phyloP scores from a whole-genome alignment of 2,888 invertebrate genomes.

The Taenaris catops region DNA sequence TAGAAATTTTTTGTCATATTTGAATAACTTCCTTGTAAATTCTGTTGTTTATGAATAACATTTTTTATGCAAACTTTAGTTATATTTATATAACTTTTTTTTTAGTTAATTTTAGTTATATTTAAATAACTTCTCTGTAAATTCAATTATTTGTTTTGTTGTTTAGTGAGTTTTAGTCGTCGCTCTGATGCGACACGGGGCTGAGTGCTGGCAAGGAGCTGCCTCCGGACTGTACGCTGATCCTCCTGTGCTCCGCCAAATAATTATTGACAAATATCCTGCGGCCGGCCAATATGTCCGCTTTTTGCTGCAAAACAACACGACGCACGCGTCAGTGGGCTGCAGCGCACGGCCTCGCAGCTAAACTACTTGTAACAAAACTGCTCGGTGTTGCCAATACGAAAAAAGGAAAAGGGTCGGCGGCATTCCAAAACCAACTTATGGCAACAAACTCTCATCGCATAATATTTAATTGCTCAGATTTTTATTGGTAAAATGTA shows the following conservation, averaged over 20 bases:
- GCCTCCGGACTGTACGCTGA: slow-evolving; percentile 78
- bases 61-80: neutral
- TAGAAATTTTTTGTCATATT: slow-evolving; percentile 6
- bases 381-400: slow-evolving; percentile 51
- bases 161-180: slow-evolving; percentile 51
- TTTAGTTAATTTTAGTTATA: too few species aligned
- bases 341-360: slow-evolving; percentile 30
- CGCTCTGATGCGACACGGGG: slow-evolving; percentile 76
- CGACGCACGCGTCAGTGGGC: slow-evolving; percentile 59
- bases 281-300: slow-evolving; percentile 79
- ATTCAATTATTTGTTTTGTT: slow-evolving; percentile 20
- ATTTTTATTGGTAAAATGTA: too few species aligned
- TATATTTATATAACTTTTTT: too few species aligned
- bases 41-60: neutral
- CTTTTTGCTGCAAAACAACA: slow-evolving; percentile 79
- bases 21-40: neutral
- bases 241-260: slow-evolving; percentile 80
- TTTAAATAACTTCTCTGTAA: slow-evolving; percentile 1
- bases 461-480: too few species aligned
- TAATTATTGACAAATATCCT: slow-evolving; percentile 81
- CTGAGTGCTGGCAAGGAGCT: slow-evolving; percentile 75
- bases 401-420: slow-evolving; percentile 32
- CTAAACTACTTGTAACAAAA: slow-evolving; percentile 41
- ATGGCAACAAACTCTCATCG: slow-evolving; percentile 4
- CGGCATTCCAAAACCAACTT: slow-evolving; percentile 60